A percentile compares a stretch with the other conserved stretches of the same genome.
Conservation (phyloP, 2,888 invertebrate species). For the Pantelozetes paolii region DNA sequence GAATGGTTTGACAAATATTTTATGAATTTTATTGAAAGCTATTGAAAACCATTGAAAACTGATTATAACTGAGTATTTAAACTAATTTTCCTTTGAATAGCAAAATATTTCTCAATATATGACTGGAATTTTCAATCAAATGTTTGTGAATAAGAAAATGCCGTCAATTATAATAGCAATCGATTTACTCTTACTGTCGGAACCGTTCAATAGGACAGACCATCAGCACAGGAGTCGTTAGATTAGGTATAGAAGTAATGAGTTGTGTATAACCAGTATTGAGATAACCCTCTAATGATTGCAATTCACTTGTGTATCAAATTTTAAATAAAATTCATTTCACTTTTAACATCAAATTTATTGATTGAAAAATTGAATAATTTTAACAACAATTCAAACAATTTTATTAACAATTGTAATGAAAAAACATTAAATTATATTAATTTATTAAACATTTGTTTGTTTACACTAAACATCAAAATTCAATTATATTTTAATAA, state of each 20-base stretch:
- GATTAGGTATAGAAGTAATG: background rate
- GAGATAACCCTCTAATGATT: background rate
- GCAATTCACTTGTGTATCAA: background rate
- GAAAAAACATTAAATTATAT: too few species aligned
- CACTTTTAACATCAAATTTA: too few species aligned
- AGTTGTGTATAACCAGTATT: background rate
- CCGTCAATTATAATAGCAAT: background rate
- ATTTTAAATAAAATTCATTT: too few species aligned
- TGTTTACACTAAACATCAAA: too few species aligned
- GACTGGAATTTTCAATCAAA: background rate
- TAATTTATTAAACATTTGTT: too few species aligned
- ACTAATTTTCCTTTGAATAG: background rate
- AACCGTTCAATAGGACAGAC: background rate
- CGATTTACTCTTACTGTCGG: background rate
- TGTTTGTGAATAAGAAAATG: background rate
- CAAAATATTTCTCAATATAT: background rate
- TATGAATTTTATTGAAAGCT: background rate
- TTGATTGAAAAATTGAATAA: too few species aligned
- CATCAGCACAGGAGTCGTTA: background rate
- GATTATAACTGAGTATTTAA: background rate
- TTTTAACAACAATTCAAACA: too few species aligned
- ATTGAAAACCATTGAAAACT: background rate
- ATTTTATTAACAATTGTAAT: too few species aligned
- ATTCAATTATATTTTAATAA: too few species aligned
- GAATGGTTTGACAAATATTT: background rate